Percentiles rank a stretch among this genome's conserved stretches.
These are phyloP conservation scores for Myxocyprinus asiaticus DNA, from an alignment of 2,113 vertebrate genomes.

Conservation along the genomic window DNA sequence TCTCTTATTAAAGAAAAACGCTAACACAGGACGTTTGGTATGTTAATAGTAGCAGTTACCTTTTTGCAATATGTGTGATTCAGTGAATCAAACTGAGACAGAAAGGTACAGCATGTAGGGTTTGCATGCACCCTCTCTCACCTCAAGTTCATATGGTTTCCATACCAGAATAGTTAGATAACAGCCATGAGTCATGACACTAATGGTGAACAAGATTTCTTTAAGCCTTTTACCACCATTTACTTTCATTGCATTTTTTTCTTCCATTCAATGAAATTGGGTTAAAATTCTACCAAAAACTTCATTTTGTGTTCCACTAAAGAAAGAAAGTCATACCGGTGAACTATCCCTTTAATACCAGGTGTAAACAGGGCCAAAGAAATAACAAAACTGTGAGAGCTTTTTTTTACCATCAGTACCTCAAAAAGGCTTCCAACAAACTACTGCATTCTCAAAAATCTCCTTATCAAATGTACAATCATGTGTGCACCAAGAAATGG, in stretches of 20 bases:
- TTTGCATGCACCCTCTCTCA: not conserved
- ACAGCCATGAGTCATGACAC: slow-evolving; percentile 51
- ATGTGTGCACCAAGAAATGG: not conserved
- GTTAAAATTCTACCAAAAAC: too few relatives aligned
- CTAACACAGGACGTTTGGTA: not conserved
- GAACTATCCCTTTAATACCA: not conserved
- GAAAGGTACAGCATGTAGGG: slow-evolving; percentile 31
- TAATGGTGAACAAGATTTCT: slow-evolving; percentile 55
- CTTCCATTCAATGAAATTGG: too few relatives aligned
- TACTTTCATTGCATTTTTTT: too few relatives aligned
- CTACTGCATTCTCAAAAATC: not conserved
- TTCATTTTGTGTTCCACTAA: too few relatives aligned
- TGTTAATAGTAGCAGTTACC: slow-evolving; percentile 33
- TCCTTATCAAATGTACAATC: slow-evolving; percentile 4
- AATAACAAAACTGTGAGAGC: not conserved
- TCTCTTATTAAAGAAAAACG: slow-evolving; percentile 9
- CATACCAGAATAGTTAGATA: slow-evolving; percentile 61
- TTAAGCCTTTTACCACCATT: slow-evolving; percentile 44
- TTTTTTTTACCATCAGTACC: too few relatives aligned
- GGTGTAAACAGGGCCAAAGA: not conserved
- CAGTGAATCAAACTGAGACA: slow-evolving; percentile 33
- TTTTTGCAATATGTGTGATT: not conserved
- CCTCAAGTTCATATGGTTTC: slow-evolving; percentile 67
- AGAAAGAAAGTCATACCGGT: too few relatives aligned
- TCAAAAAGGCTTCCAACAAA: not conserved